Conservation (phyloP, 1,140 invertebrate species). For the Sitophilus oryzae region DNA sequence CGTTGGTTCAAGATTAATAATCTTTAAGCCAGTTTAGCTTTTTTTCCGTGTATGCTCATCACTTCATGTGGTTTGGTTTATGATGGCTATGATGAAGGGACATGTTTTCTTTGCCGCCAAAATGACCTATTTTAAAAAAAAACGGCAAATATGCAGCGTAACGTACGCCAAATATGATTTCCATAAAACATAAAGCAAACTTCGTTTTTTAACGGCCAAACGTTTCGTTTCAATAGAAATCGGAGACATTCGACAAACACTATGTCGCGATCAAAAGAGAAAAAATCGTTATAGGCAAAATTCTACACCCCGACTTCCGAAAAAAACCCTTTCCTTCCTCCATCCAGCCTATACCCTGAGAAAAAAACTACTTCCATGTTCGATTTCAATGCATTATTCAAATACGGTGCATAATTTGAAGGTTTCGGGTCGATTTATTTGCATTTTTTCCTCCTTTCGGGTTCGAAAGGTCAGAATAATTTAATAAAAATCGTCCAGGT, state of each 20-base stretch:
- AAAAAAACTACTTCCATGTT: conserved; percentile 33
- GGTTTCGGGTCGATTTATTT: conserved; percentile 34
- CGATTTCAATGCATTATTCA: conserved; percentile 35
- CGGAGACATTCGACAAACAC: conserved; percentile 3
- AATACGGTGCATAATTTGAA: conserved; percentile 38
- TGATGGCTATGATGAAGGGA: no score
- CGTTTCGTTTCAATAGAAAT: background rate
- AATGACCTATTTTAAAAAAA: background rate
- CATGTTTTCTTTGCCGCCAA: background rate
- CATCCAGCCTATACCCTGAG: conserved; percentile 31
- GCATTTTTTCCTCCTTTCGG: conserved; percentile 36
- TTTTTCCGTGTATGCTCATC: no score
- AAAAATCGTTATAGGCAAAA: conserved; percentile 30
- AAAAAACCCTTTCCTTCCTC: conserved; percentile 21
- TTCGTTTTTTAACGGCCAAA: conserved; percentile 17
- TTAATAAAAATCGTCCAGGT: conserved; percentile 35
- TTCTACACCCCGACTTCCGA: conserved; percentile 22
- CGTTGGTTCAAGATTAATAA: background rate
- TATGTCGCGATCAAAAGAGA: conserved; percentile 10
- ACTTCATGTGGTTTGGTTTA: no score
- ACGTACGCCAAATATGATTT: background rate
- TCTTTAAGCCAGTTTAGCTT: no score
- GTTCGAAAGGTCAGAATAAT: conserved; percentile 35
- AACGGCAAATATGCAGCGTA: background rate
- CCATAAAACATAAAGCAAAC: background rate